Base-by-base conservation (phyloP, 1,140 invertebrate genomes). In the Drosophila rhopaloa region DNA sequence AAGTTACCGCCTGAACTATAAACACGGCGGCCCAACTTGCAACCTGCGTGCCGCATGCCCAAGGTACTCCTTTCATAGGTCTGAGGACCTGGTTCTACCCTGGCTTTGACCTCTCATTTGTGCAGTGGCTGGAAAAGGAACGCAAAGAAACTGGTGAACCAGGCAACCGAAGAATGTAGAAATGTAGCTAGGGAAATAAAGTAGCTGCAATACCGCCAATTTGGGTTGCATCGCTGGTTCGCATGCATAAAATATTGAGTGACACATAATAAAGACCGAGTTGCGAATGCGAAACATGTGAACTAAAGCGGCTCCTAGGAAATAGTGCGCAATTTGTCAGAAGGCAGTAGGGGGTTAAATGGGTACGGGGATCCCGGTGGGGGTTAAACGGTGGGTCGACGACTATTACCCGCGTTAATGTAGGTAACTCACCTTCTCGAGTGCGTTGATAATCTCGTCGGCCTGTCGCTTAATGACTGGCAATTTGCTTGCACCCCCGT, bases 201-300 rank as follows among this genome's bases (percentile, higher is more conserved):
- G 51, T 19, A 37, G 53, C 61, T 63, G 50, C 67, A 71, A 61
- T 35, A 72, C 67, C 68, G 55, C 70, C 67, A 73, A 73, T 73
- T 73, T 59, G 41, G 67, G 38, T 60, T 46, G 67, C 70, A 73
- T 53, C 35, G 55, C 54, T 19, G 66, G 47, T 44, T 61, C 37
- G 46, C 47, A 60, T 72, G 67, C 67, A 73, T 72, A 72, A 73
- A 73, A 61, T 72, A 73, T 73, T 59, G 48, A 73, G 14, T 19
- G 40, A 13, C n/a, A 73, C 54, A 73, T 73, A 61, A 61, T 73
- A 54, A 37, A 37, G 32, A 53, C 32, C 55, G 27, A 53, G 56
- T 48, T 60, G 40, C 58, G 46, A 51, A 61, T 60, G 47, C 58
- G 46, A 51, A 68, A 59, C 32, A 41, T 41, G 54, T 62, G 35